Base-by-base conservation (phyloP, 2,113 vertebrate species). In the Hydropotes inermis region DNA sequence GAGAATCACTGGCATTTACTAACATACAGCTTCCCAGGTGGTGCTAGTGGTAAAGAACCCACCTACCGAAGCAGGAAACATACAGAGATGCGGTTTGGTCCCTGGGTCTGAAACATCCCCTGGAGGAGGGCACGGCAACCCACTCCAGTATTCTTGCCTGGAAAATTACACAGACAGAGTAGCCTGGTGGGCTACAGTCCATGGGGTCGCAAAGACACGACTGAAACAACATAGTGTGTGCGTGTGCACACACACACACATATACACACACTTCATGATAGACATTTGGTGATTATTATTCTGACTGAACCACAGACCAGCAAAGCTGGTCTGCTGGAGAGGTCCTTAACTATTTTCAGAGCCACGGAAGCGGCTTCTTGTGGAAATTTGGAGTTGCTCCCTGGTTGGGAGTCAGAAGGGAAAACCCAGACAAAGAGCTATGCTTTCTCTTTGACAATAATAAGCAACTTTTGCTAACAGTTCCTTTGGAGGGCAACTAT, bases 191-290 rank as follows among this genome's bases (percentile, higher is more conserved):
- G 64, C n/a, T 67, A 36, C 17, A 67, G 17, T 67, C 17, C 64
- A 67, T 67, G 64, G n/a, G 64, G 64, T 70, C 2, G 0, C 67
- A 70, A 6, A 70, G n/a, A 70, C 19, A 39, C 0, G 19, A 23
- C 10, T 23, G n/a, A 70, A 70, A 70, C n/a, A 39, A 70, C 67
- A 12, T 70, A 39, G 19, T 12, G n/a, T 0, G 0, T 70, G 64
- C 6, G 1, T 0, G 2, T 0, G 0, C 1, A 5, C 30, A 17
- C 61, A 9, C 16, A 17, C 3, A 17, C 6, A 16, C 28, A 16
- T 4, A 8, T 13, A 52, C 43, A 11, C 16, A 45, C 1, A 0
- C 1, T 30, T 6, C 5, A 1, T 21, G 33, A 23, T 19, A 33
- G 76, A 45, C 17, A 60, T 58, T 86, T 86, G 27, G 47, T 54